Base-by-base conservation (phyloP, 1,140 invertebrate species). In the Drosophila lacteicornis region DNA sequence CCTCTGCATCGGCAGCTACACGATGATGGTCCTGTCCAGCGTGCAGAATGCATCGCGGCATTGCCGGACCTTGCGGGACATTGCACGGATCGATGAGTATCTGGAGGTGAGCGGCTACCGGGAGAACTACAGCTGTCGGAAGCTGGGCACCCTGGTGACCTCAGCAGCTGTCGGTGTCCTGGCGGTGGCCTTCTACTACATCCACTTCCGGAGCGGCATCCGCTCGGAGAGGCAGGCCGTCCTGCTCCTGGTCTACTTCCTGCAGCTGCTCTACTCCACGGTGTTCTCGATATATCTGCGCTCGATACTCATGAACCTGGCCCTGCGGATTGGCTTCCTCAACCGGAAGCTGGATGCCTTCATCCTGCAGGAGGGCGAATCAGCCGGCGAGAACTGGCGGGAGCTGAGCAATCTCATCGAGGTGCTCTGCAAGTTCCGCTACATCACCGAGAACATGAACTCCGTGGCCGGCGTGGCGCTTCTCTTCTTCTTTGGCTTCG, bases 391-490 rank as follows among this genome's bases (percentile, higher is more conserved):
- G 0, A 91, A 83, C 42, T 91, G 79, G 82, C 58, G 80, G 9
- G 79, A 91, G 49, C 43, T 88, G 12, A 79, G 87, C 17, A 88
- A 75, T 25, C 68, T 91, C 2, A 91, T 91, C 22, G 86, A 91
- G 33, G 56, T 83, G 6, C 82, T 90, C 13, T 91, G 87, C 56
- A 91, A 87, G 7, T 84, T 91, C 19, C 82, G 86, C 33, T 87
- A 91, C 57, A 87, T 91, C 19, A 80, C 75, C 8, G 86, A 91
- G 51, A 91, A 82, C 19, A 69, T 91, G 15, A 91, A 91, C 40
- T 62, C 69, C 6, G 77, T 86, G 15, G 74, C 66, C 0, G 86
- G 86, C 2, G 87, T 91, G 3, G 69, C 75, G 0, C 13, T 91
- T 4, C 46, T 91, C 0, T 91, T 91, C 66, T 88, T 62, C 57